These are phyloP conservation scores for Panonychus citri DNA, from an alignment of 1,140 invertebrate species.

Conservation along the genomic window DNA sequence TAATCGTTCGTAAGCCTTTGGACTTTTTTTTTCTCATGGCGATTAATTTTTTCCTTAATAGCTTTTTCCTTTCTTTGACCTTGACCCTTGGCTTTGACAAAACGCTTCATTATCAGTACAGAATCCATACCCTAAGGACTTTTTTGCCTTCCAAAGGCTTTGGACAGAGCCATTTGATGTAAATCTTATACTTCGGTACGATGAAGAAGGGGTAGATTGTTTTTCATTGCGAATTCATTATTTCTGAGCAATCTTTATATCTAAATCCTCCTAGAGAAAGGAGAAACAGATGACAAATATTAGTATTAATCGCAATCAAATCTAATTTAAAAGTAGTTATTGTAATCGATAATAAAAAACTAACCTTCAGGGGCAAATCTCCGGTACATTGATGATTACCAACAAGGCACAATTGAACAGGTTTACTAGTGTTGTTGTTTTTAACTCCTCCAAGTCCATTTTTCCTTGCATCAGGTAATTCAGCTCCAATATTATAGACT, in stretches of 20 bases:
- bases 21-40: no score
- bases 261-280: slow-evolving; percentile 76
- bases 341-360: slow-evolving; percentile 20
- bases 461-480: background rate
- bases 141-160: slow-evolving; percentile 7
- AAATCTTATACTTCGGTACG: slow-evolving; percentile 35
- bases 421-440: background rate
- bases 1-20: no score
- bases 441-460: no score
- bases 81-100: background rate
- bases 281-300: slow-evolving; percentile 49
- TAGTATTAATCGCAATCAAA: no score
- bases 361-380: slow-evolving; percentile 45
- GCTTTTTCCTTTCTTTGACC: no score
- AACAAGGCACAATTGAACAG: slow-evolving; percentile 25
- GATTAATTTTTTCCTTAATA: no score
- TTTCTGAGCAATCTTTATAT: slow-evolving; percentile 58
- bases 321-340: no score
- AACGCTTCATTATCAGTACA: slow-evolving; percentile 4
- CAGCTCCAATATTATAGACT: slow-evolving; percentile 6
- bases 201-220: slow-evolving; percentile 54
- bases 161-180: slow-evolving; percentile 8
- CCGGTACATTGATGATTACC: slow-evolving; percentile 87
- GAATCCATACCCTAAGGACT: slow-evolving; percentile 3
- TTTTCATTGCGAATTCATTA: slow-evolving; percentile 59